phyloP scores from a whole-genome alignment of 2,113 vertebrate genomes.

The Lepisosteus osseus region DNA sequence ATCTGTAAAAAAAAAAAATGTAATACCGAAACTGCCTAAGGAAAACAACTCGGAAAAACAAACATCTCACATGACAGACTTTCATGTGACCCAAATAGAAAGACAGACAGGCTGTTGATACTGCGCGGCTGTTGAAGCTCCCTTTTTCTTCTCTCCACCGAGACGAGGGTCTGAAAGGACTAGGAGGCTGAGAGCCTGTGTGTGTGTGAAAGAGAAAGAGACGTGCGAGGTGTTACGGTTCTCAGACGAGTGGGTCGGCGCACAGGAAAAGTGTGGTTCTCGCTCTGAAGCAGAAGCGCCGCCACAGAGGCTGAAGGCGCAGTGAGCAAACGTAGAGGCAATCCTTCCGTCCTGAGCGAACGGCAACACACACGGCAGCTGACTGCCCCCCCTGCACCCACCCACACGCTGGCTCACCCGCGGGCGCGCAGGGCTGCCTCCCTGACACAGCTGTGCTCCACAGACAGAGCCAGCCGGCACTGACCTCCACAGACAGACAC shows the following conservation, averaged over 20 bases:
- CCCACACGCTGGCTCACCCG: neutral
- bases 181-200: conserved; percentile 8
- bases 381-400: neutral
- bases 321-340: neutral
- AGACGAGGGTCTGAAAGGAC: neutral
- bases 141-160: too few species aligned
- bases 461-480: too few species aligned
- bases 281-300: conserved; percentile 5
- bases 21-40: too few species aligned
- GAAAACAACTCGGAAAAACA: too few species aligned
- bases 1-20: too few species aligned
- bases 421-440: too few species aligned
- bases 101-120: too few species aligned
- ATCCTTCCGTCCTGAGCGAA: neutral
- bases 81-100: too few species aligned
- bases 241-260: conserved; percentile 64
- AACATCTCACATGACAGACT: too few species aligned
- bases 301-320: neutral
- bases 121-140: too few species aligned
- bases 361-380: neutral
- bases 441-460: too few species aligned
- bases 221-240: conserved; percentile 26
- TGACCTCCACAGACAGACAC: too few species aligned
- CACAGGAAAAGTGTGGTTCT: conserved; percentile 66
- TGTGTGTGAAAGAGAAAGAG: conserved; percentile 14